These are phyloP conservation scores for Helogale parvula DNA, from an alignment of 2,113 vertebrate species.

Conservation along the genomic window DNA sequence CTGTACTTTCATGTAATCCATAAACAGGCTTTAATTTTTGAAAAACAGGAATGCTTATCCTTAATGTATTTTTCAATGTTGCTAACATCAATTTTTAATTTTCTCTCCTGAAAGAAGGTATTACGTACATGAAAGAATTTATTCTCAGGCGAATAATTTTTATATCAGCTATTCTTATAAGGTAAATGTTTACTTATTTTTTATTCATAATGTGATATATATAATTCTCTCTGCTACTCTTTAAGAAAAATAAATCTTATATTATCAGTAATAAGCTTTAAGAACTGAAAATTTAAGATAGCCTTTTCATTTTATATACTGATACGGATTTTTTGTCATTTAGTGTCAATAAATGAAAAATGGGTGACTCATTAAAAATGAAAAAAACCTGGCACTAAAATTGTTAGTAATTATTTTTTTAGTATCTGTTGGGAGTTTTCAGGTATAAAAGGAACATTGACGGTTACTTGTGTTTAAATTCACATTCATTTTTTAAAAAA, in stretches of 20 bases:
- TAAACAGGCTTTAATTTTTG: conserved; percentile 37
- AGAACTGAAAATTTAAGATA: conserved; percentile 45
- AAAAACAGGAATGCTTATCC: conserved; percentile 26
- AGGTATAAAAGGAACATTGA: background rate
- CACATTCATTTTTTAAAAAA: background rate
- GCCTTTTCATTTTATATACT: conserved; percentile 60
- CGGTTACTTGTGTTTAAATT: conserved; percentile 3
- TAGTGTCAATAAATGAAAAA: conserved; percentile 25
- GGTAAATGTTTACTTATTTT: conserved; percentile 68
- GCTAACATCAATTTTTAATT: conserved; percentile 53
- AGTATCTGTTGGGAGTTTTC: background rate
- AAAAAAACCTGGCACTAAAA: conserved; percentile 8
- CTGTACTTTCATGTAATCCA: conserved; percentile 51
- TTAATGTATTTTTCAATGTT: conserved; percentile 65
- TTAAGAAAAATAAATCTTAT: conserved; percentile 58
- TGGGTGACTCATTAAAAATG: conserved; percentile 58
- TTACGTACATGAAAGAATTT: conserved; percentile 66
- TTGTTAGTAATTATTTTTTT: conserved; percentile 33
- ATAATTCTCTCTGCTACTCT: conserved; percentile 42
- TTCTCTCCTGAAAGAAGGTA: conserved; percentile 51
- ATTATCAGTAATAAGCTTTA: conserved; percentile 54
- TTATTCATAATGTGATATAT: conserved; percentile 54
- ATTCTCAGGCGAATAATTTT: conserved; percentile 76
- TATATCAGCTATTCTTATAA: conserved; percentile 75
- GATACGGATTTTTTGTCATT: conserved; percentile 57